Base-by-base conservation (phyloP, 2,888 invertebrate genomes). In the Lycophotia porphyrea region DNA sequence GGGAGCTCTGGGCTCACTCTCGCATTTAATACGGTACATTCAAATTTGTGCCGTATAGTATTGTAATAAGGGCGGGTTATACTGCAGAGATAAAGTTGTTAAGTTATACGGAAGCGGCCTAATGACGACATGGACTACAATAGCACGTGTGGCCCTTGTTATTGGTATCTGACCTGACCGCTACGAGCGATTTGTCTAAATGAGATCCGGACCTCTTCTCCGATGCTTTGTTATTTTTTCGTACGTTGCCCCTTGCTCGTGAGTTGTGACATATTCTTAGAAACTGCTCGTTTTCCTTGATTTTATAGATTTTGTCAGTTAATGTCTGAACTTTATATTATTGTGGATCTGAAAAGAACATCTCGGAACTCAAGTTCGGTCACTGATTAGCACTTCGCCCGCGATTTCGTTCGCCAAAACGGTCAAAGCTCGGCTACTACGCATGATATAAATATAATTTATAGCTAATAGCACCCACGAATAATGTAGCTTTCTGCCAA, bases 141-240 rank as follows among this genome's bases (percentile, higher is more conserved):
- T 96, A 95, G 95, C 95, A 95, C 93, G 93, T 93, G 93, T 93
- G 93, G 89, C 79, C 92, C 95, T 96, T 96, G 94, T 96, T 96
- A 96, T 96, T 96, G 96, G 95, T 95, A 95, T 95, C 95, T 94
- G 95, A 95, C 95, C 94, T 95, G 95, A 96, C 96, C 96, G 95
- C 95, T 95, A 95, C 95, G 93, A 95, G 93, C 95, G 95, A 96
- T 96, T 96, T 96, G 96, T 96, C 95, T 95, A 96, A 96, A 96
- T 95, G 95, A 96, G 95, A 95, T 95, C 96, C 96, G 96, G 95
- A 92, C 93, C 94, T 93, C 92, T 93, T 85, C 86, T 84, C 87
- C 88, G 88, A 90, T 88, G 93, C 94, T 94, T 95, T 95, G 95
- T 95, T 84, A 88, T 93, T 93, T 94, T 94, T 94, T 92, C 87